Evolutionary conservation across 2,888 invertebrate species (phyloP).

Genomic region (Nysson spinosus): DNA sequence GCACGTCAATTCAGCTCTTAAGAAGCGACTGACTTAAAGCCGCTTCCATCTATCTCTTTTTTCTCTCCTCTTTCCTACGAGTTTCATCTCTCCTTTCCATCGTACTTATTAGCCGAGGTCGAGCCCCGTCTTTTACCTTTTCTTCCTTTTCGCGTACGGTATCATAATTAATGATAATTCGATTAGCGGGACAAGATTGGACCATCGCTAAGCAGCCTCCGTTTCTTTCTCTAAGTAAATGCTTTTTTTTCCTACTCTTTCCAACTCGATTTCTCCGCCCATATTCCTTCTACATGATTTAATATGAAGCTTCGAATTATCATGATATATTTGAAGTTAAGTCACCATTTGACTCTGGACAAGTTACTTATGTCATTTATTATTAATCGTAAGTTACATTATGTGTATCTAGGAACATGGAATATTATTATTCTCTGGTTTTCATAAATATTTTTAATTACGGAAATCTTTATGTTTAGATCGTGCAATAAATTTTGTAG

Average conservation of each 20-base stretch:
- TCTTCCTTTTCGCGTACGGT: constrained; percentile 55
- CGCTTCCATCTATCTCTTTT: constrained; percentile 62
- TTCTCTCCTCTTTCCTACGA: constrained; percentile 29
- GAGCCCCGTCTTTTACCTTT: constrained; percentile 48
- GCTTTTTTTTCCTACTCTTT: constrained; percentile 1
- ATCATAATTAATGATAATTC: constrained; percentile 75
- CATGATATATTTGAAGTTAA: no score
- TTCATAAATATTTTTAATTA: no score
- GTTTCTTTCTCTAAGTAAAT: constrained; percentile 20
- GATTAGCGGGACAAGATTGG: constrained; percentile 73
- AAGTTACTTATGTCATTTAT: no score
- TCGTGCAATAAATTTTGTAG: no score
- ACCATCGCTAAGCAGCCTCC: constrained; percentile 56
- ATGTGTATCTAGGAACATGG: no score
- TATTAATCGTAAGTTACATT: no score
- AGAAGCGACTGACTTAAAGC: constrained; percentile 74
- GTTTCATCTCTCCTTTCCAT: constrained; percentile 26
- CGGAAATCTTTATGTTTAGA: no score
- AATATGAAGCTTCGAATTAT: no score
- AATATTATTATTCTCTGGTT: no score
- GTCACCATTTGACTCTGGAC: no score
- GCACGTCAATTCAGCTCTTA: constrained; percentile 75
- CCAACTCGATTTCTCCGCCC: constrained; percentile 10
- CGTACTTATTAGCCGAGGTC: constrained; percentile 57
- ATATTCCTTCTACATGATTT: not conserved